phyloP scores from a whole-genome alignment of 2,113 vertebrate species.

The Bucco capensis region DNA sequence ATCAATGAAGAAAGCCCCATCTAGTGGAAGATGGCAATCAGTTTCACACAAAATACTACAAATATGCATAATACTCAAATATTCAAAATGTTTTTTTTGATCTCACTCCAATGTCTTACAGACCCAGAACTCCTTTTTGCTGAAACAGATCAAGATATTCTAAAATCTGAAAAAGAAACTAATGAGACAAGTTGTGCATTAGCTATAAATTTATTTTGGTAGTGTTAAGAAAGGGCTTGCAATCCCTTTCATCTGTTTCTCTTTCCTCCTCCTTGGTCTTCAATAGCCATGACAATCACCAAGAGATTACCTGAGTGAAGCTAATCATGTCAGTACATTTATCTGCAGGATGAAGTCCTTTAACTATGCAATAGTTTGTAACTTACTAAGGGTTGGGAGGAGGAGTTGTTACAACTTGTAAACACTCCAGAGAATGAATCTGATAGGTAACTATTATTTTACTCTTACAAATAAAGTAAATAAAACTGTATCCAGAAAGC shows the following conservation, averaged over 20 bases:
- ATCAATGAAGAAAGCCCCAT: slow-evolving; percentile 61
- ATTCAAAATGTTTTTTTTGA: neutral
- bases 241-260: neutral
- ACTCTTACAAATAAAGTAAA: neutral
- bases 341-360: neutral
- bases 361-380: neutral
- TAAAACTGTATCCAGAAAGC: neutral
- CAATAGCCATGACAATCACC: neutral
- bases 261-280: neutral
- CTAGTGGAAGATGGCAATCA: slow-evolving; percentile 51
- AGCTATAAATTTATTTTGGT: neutral
- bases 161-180: neutral
- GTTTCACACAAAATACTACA: neutral
- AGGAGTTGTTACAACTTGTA: neutral
- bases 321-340: neutral
- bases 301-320: neutral
- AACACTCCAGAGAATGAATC: neutral
- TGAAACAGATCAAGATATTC: neutral
- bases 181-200: neutral
- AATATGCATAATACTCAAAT: neutral
- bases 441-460: neutral
- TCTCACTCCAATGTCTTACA: neutral
- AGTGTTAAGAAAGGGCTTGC: neutral
- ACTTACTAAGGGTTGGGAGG: neutral
- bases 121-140: neutral